Evolutionary conservation across 1,140 invertebrate species (phyloP), one percentile per base, ranked within the genome.

Genomic region (Lasioglossum albipes): DNA sequence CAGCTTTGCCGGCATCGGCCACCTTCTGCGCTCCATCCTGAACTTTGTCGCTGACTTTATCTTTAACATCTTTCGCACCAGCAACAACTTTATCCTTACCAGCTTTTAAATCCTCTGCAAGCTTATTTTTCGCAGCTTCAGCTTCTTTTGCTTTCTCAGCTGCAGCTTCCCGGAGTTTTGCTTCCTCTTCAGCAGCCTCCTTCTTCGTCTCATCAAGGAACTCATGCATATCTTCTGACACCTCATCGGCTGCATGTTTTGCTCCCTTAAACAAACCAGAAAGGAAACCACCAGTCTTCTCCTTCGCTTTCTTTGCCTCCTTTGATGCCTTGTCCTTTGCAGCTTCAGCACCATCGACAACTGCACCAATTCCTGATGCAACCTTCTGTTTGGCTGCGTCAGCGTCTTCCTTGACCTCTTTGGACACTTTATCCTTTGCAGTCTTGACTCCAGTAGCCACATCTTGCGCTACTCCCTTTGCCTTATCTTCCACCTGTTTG

Each of bases 211-310:
- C 86, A 9, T 88, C 85, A 0, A 84, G 69, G 61, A 89, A 90
- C 49, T 93, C 91, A 70, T 90, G 89, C 0, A 91, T 82, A 0
- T 90, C 91, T 41, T 90, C 91, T 0, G 89, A 89, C 10, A 90
- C 76, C 54, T 92, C 91, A 27, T 91, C 90, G 9, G 87, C 89
- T 6, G 91, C 87, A 67, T 91, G 87, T 27, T 89, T 89, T 0
- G 83, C 81, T 18, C 85, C 84, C 59, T 88, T 88, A 9, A 89
- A 82, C 1, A 88, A 84, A 2, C 81, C 79, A 2, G 87, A 87
- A 0, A 87, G 49, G 41, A 85, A 85, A 2, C 89, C 84, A 12
- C 74, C 52, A 10, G 45, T 27, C 18, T 87, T 86, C 0, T 85
- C 78, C n/a, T 90, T 87, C 0, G 75, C 76, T 42, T 89, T 84